Base-by-base conservation (phyloP, 92 coral and sea anemone species). In the Epizoanthus scotinus region DNA sequence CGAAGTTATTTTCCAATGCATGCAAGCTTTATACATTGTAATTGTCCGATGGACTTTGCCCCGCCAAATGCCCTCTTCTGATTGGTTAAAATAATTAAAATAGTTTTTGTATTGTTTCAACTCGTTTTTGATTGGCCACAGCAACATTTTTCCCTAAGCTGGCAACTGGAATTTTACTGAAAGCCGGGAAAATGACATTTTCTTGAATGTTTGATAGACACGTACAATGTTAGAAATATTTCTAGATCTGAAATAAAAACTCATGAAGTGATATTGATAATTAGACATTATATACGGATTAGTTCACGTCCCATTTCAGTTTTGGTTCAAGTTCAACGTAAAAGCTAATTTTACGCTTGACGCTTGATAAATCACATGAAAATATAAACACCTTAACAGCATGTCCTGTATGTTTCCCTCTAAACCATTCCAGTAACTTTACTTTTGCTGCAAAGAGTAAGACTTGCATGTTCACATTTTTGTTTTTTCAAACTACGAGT, bases 91-190 rank as follows among this genome's bases (percentile, higher is more conserved):
- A 56, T 18, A 18, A 42, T 34, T 38, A 4, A n/a, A 38, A 9
- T 38, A 19, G 40, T 26, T 13, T 42, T 38, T 13, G 3, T 9
- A 57, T 8, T 10, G 44, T 8, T 72, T 21, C 9, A 58, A 5
- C 81, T 75, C 18, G 25, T 20, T 27, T 38, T 55, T 75, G 68
- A 75, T 75, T 75, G 81, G 81, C 47, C 42, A 14, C n/a, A 8
- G 5, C 29, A 73, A 52, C 57, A 73, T 20, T 52, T 75, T 59
- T 75, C 81, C 81, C 81, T 75, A 68, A 75, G 81, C 20, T 8
- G 34, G 52, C 14, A 60, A 20, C 63, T 26, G 81, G 81, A 75
- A 75, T 75, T 34, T 59, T 59, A 59, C 67, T 59, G 63, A 29
- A 18, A 18, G 25, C 63, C 49, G 68, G 68, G 55, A 75, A 75